Base-by-base conservation (phyloP, 2,888 invertebrate genomes). In the Ornithoptera priamus region DNA sequence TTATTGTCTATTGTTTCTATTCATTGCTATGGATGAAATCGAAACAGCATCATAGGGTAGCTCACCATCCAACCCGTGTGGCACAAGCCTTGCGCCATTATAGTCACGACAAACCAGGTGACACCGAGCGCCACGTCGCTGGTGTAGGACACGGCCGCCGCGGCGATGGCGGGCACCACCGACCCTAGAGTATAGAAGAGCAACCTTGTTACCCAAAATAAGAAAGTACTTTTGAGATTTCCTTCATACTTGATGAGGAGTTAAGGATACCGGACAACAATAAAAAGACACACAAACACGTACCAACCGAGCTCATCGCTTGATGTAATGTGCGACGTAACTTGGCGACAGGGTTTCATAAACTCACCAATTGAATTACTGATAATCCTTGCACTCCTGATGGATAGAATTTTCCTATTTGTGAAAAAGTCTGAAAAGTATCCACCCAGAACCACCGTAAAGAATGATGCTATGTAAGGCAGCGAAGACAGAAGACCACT, bases 391-490 rank as follows among this genome's bases (percentile, higher is more conserved):
- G 84, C 81, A 57, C 73, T 82, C 64, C 74, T 84, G 2, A 80
- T 56, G 5, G 77, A 82, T 0, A 89, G 4, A 10, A 85, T 75
- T 12, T 85, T 85, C 50, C 73, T 83, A 53, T 90, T 90, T 0
- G 82, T 86, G 2, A 79, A 72, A 65, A 78, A 86, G 71, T 96
- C 96, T 0, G 95, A 93, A 0, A 93, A 18, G 24, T 88, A 85
- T 30, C 95, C 95, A 71, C 94, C 91, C 0, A 92, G 81, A n/a
- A 95, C 90, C 61, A 93, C 91, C 0, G 81, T 72, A 59, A 86
- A 76, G n/a, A 92, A 94, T 69, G 94, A 93, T 0, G 86, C 88
- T 0, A 95, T 79, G 75, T 95, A 95, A 0, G 95, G 95, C 17
- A 95, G 74, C 0, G 95, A 94, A 0, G 95, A 94, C 0, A 94